These are phyloP conservation scores for Monodelphis domestica DNA, from an alignment of 2,797 vertebrate genomes.

Conservation along the genomic window DNA sequence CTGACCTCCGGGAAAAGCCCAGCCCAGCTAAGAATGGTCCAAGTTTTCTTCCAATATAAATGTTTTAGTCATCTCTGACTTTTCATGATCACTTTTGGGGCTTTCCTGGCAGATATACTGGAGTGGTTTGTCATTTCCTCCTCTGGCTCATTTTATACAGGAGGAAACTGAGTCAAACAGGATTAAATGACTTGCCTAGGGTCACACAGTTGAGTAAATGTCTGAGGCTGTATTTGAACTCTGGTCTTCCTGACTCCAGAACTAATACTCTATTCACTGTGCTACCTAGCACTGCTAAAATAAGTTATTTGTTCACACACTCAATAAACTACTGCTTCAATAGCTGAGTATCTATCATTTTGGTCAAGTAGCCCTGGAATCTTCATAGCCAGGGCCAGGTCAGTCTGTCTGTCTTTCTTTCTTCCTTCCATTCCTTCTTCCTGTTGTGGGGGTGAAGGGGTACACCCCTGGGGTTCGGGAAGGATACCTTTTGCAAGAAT, in stretches of 20 bases:
- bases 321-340: background rate
- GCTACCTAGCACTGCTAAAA: background rate
- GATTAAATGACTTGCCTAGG: background rate
- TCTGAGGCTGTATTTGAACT: background rate
- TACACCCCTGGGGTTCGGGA: no score
- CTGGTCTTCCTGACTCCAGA: background rate
- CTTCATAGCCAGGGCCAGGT: background rate
- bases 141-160: no score
- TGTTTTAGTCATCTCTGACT: no score
- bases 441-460: background rate
- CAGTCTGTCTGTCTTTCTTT: no score
- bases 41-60: background rate
- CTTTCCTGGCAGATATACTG: no score
- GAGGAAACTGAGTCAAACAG: background rate
- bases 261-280: no score
- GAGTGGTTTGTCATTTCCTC: no score
- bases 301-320: background rate
- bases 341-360: background rate
- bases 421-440: no score
- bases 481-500: no score
- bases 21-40: background rate
- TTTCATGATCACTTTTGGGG: no score
- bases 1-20: conserved; percentile 39
- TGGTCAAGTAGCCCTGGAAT: background rate
- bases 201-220: background rate